These are phyloP conservation scores for Drosophila ercepeae DNA, from an alignment of 1,140 invertebrate genomes.

Conservation along the genomic window DNA sequence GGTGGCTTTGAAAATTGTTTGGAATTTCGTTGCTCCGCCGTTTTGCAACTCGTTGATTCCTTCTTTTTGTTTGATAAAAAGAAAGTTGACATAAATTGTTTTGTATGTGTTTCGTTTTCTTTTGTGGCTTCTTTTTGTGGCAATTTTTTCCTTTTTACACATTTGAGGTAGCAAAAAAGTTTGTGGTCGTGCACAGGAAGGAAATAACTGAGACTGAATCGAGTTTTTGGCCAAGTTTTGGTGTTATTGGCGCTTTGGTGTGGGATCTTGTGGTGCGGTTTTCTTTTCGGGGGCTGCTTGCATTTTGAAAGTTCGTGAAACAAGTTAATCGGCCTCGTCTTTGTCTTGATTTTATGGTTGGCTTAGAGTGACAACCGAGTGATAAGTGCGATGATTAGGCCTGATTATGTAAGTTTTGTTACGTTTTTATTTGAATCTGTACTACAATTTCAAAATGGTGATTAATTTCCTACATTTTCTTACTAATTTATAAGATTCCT, in stretches of 20 bases:
- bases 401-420: conserved; percentile 1
- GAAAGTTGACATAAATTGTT: conserved; percentile 80
- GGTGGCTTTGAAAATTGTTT: conserved; percentile 77
- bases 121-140: conserved; percentile 13
- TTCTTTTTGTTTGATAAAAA: conserved; percentile 80
- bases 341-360: conserved; percentile 27
- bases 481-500: conserved; percentile 13
- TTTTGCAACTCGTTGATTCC: conserved; percentile 57
- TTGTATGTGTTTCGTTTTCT: conserved; percentile 14
- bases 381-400: conserved; percentile 42
- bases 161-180: conserved; percentile 54
- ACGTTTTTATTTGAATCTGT: too few relatives aligned
- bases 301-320: conserved; percentile 73
- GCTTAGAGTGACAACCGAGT: conserved; percentile 39
- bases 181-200: conserved; percentile 67
- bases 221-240: conserved; percentile 52
- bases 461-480: background rate
- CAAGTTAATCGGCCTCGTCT: conserved; percentile 70
- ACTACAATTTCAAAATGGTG: background rate
- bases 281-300: conserved; percentile 43
- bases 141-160: conserved; percentile 23
- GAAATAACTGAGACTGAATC: conserved; percentile 52
- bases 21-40: conserved; percentile 49
- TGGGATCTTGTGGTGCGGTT: conserved; percentile 61
- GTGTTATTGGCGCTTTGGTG: conserved; percentile 52